Percentiles rank a stretch among this genome's conserved stretches.
phyloP scores from a whole-genome alignment of 2,888 invertebrate genomes.

The Ariolimax columbianus region DNA sequence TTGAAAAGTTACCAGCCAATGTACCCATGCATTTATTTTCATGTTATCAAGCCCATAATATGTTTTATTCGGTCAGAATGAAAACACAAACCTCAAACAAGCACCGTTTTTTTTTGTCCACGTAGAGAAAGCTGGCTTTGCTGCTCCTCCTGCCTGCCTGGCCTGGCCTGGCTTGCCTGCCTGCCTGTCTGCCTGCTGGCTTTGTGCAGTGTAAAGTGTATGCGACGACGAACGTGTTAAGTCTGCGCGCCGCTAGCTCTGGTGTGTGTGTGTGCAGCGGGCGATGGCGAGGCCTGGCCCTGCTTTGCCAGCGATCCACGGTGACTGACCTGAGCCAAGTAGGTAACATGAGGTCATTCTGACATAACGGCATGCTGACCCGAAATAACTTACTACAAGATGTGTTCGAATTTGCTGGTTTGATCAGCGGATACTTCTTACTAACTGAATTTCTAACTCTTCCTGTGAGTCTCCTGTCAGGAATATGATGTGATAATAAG shows the following conservation, averaged over 20 bases:
- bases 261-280: slow-evolving; percentile 28
- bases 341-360: slow-evolving; percentile 57
- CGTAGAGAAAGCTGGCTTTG: not conserved
- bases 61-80: not conserved
- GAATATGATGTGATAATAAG: slow-evolving; percentile 25
- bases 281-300: slow-evolving; percentile 44
- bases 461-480: not conserved
- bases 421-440: slow-evolving; percentile 34
- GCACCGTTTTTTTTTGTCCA: not conserved
- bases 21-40: not conserved
- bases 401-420: slow-evolving; percentile 28
- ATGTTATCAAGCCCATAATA: not conserved
- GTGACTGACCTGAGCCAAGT: slow-evolving; percentile 57
- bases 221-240: slow-evolving; percentile 7
- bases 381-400: slow-evolving; percentile 51
- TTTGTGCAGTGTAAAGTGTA: slow-evolving; percentile 15
- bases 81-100: not conserved
- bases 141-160: too few species aligned
- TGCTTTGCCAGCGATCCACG: slow-evolving; percentile 52
- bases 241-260: slow-evolving; percentile 2
- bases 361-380: slow-evolving; percentile 58
- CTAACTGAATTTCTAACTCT: slow-evolving; percentile 13
- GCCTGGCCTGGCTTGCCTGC: too few species aligned
- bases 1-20: not conserved
- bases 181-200: slow-evolving; percentile 28